These are phyloP conservation scores for Albula goreensis DNA, from an alignment of 2,113 vertebrate genomes.

Conservation along the genomic window DNA sequence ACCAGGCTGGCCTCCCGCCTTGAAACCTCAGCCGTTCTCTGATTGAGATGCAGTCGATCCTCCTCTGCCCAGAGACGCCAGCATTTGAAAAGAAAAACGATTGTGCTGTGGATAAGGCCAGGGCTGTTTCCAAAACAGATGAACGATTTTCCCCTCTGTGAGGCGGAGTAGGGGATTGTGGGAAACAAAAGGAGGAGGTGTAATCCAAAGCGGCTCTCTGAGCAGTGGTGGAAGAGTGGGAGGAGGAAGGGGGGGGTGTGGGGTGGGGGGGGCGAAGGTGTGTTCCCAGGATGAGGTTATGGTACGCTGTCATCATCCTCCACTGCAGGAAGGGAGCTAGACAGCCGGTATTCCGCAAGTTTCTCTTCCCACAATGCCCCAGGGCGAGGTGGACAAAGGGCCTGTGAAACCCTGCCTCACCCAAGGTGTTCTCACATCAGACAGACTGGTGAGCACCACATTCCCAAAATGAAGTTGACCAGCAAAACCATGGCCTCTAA, in stretches of 20 bases:
- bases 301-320: conserved; percentile 27
- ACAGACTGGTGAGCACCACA: neutral
- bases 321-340: conserved; percentile 20
- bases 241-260: too few relatives aligned
- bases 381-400: conserved; percentile 41
- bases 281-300: conserved; percentile 31
- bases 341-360: conserved; percentile 17
- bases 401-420: conserved; percentile 33
- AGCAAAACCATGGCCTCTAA: neutral
- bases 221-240: neutral
- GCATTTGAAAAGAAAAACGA: neutral
- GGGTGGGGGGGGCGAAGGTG: neutral
- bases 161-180: neutral
- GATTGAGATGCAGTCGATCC: neutral
- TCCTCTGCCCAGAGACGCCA: too few relatives aligned
- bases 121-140: neutral
- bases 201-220: neutral
- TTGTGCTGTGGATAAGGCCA: neutral
- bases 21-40: neutral
- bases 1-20: neutral
- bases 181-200: neutral
- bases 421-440: conserved; percentile 16
- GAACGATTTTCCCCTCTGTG: neutral
- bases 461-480: neutral
- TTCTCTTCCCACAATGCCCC: conserved; percentile 31